Base-by-base conservation (phyloP, 2,888 invertebrate species). In the Tipula helvola region DNA sequence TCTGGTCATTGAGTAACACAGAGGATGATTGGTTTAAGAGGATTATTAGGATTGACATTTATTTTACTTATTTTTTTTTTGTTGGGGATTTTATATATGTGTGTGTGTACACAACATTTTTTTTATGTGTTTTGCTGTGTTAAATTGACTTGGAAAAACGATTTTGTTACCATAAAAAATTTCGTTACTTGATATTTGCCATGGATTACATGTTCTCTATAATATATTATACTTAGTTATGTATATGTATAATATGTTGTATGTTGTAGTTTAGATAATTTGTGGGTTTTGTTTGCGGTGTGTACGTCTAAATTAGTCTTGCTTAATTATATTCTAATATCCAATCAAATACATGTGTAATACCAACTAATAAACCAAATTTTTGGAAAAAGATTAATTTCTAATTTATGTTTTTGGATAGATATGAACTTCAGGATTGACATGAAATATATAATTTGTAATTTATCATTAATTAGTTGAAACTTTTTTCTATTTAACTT, bases 41-140 rank as follows among this genome's bases (percentile, higher is more conserved):
- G 71, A 71, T 71, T 71, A 71, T 71, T 71, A 71, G 71, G 71
- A 71, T 71, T 71, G 71, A 71, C 71, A 71, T 71, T 71, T 71
- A 71, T 71, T 71, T 71, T 71, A 71, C 71, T 71, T 71, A 71
- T 18, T 71, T 71, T 28, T 28, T 18, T 16, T 18, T 52, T n/a
- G 13, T 0, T 16, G 5, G 16, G 52, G 18, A 57, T 57, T 71
- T 28, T 71, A 4, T 13, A 47, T 47, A 47, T 52, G 52, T 52
- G n/a, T 52, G 44, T 52, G 52, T 52, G 52, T 71, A 71, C 28
- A 71, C 0, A 7, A 28, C 28, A 28, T 28, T 28, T 39, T 39
- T 52, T 52, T 52, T 52, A 52, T 52, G 52, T 52, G 16, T 71
- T 28, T 28, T 71, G 8, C 28, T 71, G 71, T 71, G 71, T 71